Base-by-base conservation (phyloP, 2,113 vertebrate genomes). In the Syngnathus scovelli region DNA sequence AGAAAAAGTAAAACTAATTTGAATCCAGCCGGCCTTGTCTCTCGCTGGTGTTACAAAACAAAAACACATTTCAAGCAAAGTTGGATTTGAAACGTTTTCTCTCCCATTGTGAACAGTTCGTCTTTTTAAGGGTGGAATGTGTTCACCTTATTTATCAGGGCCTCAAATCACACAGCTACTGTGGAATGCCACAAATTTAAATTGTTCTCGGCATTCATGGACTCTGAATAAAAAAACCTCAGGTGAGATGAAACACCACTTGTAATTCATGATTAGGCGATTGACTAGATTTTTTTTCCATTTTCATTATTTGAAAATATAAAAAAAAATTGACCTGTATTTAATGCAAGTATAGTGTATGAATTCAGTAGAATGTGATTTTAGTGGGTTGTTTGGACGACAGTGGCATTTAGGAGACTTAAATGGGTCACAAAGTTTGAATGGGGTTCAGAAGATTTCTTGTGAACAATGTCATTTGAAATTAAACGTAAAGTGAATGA, bases 51-150 rank as follows among this genome's bases (percentile, higher is more conserved):
- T 60, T 69, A 33, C n/a, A 70, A 38, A 74, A 74, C 66, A 66
- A 77, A 33, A 77, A 68, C 61, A 69, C 64, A 70, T 78, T 78
- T 63, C 70, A 61, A 21, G 23, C 7, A 4, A 19, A 49, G 38
- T 71, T 62, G 12, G 10, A 71, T 51, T 71, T 75, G 61, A 16
- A 44, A 6, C 48, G 68, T 74, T 63, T 74, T 64, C 33, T 64
- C 15, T 21, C 46, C 68, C 48, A 0, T 33, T 71, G 71, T 69
- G 72, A 63, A 77, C 60, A 59, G 74, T 77, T 70, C 78, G 74
- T 49, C 6, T 37, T 76, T 85, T 70, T 72, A 75, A 69, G 52
- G 7, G n/a, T 67, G 65, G 74, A 75, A 76, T 76, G 77, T 66
- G 19, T 39, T 79, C n/a, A 21, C 41, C 39, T 60, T 69, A 59